Evolutionary conservation across 2,797 vertebrate genomes (phyloP).

Genomic region (Poeciliopsis presidionis): DNA sequence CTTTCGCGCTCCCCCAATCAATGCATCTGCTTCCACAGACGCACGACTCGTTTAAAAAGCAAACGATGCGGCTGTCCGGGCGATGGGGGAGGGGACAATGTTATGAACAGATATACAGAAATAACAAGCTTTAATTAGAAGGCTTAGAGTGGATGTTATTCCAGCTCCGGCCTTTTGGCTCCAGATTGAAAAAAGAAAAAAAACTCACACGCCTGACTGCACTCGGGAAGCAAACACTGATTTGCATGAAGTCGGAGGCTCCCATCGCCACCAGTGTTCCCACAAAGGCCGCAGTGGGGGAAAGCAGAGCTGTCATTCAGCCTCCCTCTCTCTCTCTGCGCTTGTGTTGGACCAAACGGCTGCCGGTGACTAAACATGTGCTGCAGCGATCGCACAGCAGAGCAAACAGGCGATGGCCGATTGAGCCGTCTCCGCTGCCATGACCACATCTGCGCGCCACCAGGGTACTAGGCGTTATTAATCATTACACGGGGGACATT

Average conservation of each 20-base stretch:
- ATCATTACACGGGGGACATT: conserved; percentile 64
- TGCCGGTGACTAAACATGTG: conserved; percentile 59
- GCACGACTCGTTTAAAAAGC: conserved; percentile 40
- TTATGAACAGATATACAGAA: conserved; percentile 45
- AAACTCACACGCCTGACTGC: conserved; percentile 41
- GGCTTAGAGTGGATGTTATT: conserved; percentile 29
- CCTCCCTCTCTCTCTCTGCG: conserved; percentile 28
- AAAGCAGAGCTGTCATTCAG: conserved; percentile 46
- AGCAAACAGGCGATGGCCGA: conserved; percentile 51
- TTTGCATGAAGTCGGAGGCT: conserved; percentile 70
- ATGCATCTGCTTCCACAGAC: conserved; percentile 46
- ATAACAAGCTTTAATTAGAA: conserved; percentile 59
- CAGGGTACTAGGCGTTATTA: conserved; percentile 53
- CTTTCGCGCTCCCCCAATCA: conserved; percentile 62
- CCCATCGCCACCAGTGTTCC: conserved; percentile 55
- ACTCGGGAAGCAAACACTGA: conserved; percentile 59
- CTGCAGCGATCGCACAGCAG: conserved; percentile 41
- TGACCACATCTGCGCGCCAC: conserved; percentile 67
- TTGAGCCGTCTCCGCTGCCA: conserved; percentile 43
- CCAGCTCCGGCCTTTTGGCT: conserved; percentile 43
- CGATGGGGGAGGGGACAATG: background rate
- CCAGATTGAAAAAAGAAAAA: conserved; percentile 18
- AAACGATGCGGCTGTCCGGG: conserved; percentile 37
- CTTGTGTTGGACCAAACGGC: conserved; percentile 56
- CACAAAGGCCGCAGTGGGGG: conserved; percentile 63